Evolutionary conservation across 53 echinoderm and acorn worm genomes (phyloP).

Genomic region (Zoroaster sp.): DNA sequence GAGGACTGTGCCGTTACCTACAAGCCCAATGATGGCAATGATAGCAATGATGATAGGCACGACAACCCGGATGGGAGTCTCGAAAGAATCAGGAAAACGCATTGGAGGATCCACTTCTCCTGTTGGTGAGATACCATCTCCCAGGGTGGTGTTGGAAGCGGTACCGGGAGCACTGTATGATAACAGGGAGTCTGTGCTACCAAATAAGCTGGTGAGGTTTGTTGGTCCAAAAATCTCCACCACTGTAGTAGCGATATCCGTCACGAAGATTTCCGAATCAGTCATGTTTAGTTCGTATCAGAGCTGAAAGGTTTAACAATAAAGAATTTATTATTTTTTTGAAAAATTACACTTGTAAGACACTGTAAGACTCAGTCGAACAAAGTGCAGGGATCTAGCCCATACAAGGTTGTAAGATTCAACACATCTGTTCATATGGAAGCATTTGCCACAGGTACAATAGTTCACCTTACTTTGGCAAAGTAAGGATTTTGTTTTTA

Average conservation of each 20-base stretch:
- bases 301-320: background rate
- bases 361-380: background rate
- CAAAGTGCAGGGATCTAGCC: background rate
- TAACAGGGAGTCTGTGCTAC: background rate
- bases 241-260: slow-evolving; percentile 45
- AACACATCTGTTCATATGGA: background rate
- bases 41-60: slow-evolving; percentile 65
- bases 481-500: background rate
- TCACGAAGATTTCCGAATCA: slow-evolving; percentile 1
- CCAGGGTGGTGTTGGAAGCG: background rate
- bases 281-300: background rate
- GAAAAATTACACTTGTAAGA: background rate
- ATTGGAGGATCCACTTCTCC: background rate
- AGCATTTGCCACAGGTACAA: background rate
- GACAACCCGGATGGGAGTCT: slow-evolving; percentile 23
- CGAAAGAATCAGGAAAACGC: background rate
- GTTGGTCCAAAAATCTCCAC: slow-evolving; percentile 33
- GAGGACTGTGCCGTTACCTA: slow-evolving; percentile 88
- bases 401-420: background rate
- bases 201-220: background rate
- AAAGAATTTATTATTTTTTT: background rate
- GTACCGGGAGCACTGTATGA: background rate
- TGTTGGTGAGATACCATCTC: background rate
- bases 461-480: background rate
- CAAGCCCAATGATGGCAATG: slow-evolving; percentile 81